phyloP scores from a whole-genome alignment of 2,888 invertebrate species.

The Hirtodrosophila cameraria region DNA sequence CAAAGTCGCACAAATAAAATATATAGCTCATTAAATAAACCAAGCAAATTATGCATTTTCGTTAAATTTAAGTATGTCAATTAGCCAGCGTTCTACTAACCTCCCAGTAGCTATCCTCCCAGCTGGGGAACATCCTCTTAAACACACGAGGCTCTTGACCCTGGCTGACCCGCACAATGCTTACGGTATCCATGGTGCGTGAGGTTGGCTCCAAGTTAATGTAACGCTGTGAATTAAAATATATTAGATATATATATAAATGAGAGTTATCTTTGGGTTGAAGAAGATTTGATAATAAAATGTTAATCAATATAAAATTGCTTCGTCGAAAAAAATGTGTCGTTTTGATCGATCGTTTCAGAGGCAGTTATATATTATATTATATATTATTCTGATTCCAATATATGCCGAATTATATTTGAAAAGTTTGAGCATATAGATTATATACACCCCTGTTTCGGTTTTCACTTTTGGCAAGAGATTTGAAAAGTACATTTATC shows the following conservation, averaged over 20 bases:
- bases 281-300: too few relatives aligned
- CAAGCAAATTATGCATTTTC: conserved; percentile 13
- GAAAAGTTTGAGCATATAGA: too few relatives aligned
- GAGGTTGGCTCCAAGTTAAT: conserved; percentile 88
- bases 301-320: too few relatives aligned
- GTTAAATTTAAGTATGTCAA: neutral
- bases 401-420: too few relatives aligned
- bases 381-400: too few relatives aligned
- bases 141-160: conserved; percentile 90
- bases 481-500: too few relatives aligned
- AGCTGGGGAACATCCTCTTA: conserved; percentile 89
- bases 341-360: too few relatives aligned
- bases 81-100: conserved; percentile 84
- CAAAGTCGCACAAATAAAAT: conserved; percentile 17
- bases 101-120: conserved; percentile 89
- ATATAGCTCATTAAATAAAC: conserved; percentile 19
- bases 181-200: conserved; percentile 87
- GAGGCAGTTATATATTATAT: too few relatives aligned
- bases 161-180: conserved; percentile 89
- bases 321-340: too few relatives aligned
- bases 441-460: too few relatives aligned
- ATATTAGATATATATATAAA: neutral
- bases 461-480: too few relatives aligned
- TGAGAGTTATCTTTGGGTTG: too few relatives aligned
- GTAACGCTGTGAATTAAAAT: conserved; percentile 86